A percentile compares a stretch with the other conserved stretches of the same genome.
Evolutionary conservation across 2,113 vertebrate genomes (phyloP).

Genomic region (Ancistrus triradiatus): DNA sequence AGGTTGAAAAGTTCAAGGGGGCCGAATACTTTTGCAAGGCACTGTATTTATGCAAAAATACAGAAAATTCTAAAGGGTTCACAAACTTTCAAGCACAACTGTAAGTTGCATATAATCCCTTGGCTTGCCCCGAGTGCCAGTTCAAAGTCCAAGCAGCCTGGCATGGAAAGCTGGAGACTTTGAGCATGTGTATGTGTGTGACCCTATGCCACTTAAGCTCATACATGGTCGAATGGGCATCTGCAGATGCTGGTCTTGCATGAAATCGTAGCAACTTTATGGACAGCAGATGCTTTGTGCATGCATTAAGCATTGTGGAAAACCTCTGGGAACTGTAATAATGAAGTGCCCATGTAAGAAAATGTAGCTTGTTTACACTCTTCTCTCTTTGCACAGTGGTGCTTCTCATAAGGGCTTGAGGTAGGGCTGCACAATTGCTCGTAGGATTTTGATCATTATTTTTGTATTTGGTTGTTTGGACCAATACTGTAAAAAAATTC

Average conservation of each 20-base stretch:
- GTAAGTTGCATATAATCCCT: conserved; percentile 64
- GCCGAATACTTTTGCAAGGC: no score
- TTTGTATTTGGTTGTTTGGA: no score
- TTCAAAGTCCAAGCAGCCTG: conserved; percentile 30
- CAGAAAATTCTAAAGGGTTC: no score
- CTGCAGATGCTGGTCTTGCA: conserved; percentile 18
- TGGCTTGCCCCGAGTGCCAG: conserved; percentile 68
- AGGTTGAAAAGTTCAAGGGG: no score
- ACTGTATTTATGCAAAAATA: no score
- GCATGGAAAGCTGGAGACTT: conserved; percentile 27
- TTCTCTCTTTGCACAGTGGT: no score
- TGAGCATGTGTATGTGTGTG: conserved; percentile 24
- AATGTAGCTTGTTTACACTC: neutral
- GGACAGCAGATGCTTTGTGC: neutral
- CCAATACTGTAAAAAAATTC: no score
- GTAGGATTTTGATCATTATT: no score
- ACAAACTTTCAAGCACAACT: conserved; percentile 53
- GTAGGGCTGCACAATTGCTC: no score
- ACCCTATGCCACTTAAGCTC: conserved; percentile 32
- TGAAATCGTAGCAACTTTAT: conserved; percentile 12
- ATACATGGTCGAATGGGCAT: conserved; percentile 33
- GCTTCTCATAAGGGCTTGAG: no score
- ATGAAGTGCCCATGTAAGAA: neutral
- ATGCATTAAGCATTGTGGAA: neutral
- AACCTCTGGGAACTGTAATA: neutral